Conservation (phyloP, 2,888 invertebrate genomes). For the Brenthis hecate region DNA sequence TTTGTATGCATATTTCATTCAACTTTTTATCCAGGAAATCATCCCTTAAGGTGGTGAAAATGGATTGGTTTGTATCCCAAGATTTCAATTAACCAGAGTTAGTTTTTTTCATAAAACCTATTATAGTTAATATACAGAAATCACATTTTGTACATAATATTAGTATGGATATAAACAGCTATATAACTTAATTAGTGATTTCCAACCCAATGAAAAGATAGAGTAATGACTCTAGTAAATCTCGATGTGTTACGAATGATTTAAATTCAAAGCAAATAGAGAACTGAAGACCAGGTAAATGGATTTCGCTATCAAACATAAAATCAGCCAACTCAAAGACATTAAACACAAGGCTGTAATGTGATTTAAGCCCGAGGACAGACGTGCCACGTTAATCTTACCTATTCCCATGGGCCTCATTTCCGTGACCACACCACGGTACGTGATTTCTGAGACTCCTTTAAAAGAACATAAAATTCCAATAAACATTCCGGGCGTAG, state of each 20-base stretch:
- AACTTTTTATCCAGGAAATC: neutral
- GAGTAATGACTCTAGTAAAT: neutral
- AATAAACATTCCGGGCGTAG: neutral
- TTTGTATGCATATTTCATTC: slow-evolving; percentile 37
- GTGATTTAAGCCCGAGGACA: slow-evolving; percentile 75
- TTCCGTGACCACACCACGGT: slow-evolving; percentile 51
- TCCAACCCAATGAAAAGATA: too few relatives aligned
- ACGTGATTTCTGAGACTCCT: slow-evolving; percentile 65
- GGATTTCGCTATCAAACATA: slow-evolving; percentile 20
- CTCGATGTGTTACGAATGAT: neutral
- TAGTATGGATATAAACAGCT: too few relatives aligned
- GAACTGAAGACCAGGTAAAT: slow-evolving; percentile 9
- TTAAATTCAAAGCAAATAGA: neutral
- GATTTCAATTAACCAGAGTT: too few relatives aligned
- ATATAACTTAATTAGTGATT: too few relatives aligned
- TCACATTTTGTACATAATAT: too few relatives aligned
- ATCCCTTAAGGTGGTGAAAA: too few relatives aligned
- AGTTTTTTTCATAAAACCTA: too few relatives aligned
- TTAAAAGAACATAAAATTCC: slow-evolving; percentile 36
- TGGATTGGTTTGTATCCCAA: too few relatives aligned
- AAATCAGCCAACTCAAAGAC: slow-evolving; percentile 55
- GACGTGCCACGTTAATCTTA: slow-evolving; percentile 74
- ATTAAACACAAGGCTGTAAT: slow-evolving; percentile 70
- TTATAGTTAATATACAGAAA: too few relatives aligned
- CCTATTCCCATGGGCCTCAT: slow-evolving; percentile 67